Evolutionary conservation across 2,797 vertebrate species (phyloP), one percentile per base, ranked within the genome.

Genomic region (Crax fasciolata): DNA sequence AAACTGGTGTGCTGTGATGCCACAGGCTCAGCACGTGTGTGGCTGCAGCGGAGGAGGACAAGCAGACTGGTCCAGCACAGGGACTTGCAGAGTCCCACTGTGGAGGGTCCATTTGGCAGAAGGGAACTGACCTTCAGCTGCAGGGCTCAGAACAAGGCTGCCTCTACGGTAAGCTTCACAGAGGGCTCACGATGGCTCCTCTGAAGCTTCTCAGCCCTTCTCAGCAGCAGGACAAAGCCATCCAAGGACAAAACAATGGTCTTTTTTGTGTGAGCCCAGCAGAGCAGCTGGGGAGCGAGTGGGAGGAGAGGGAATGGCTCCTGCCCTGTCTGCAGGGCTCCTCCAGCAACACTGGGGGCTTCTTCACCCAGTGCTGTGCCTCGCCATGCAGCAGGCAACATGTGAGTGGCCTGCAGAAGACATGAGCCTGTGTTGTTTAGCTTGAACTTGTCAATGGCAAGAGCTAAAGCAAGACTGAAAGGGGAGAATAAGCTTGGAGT

Each of bases 241-340:
- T 28, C 18, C 16, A 4, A 49, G 73, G 32, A 67, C 13, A 5
- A 30, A 35, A 96, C 94, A 96, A 95, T 91, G n/a, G 0, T 28
- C 6, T 57, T 81, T 93, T 94, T 43, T 96, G 84, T 95, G 57
- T 9, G 49, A 80, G 14, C 43, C 54, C 59, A 14, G 68, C 72
- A 19, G 25, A 48, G 81, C 90, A 84, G 93, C 95, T 92, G 84
- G 59, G 49, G 72, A 68, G 61, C 1, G 84, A 89, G 94, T 89
- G 84, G 95, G 92, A 94, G 90, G 95, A 28, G 10, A 38, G 62
- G 75, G 81, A 92, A 89, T 14, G 61, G 41, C 27, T 80, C 89
- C 59, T 10, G 48, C 0, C 7, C 67, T 1, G 2, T 21, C 91
- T 15, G 84, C 86, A 67, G 79, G 68, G 61, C 20, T 85, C 23